A percentile compares a stretch with the other conserved stretches of the same genome.
Conservation (phyloP, 2,113 vertebrate genomes). For the Carollia perspicillata region DNA sequence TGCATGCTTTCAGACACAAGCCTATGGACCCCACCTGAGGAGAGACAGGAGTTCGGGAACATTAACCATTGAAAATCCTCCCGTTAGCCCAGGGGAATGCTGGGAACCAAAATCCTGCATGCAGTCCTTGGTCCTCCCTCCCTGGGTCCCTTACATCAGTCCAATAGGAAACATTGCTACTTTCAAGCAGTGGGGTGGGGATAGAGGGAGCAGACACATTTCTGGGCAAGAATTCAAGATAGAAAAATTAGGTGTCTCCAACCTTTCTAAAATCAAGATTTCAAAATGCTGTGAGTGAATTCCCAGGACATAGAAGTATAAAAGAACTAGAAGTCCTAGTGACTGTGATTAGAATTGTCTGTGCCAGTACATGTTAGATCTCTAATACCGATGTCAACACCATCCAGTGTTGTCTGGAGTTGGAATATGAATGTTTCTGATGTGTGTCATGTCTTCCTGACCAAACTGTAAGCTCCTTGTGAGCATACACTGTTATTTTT, state of each 20-base stretch:
- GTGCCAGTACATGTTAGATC: neutral
- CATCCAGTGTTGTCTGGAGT: neutral
- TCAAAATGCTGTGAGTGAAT: slow-evolving; percentile 40
- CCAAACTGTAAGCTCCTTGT: neutral
- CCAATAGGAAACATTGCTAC: neutral
- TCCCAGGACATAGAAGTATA: neutral
- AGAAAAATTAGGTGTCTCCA: slow-evolving; percentile 32
- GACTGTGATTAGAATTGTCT: neutral
- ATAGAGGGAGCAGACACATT: neutral
- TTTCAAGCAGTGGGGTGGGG: neutral
- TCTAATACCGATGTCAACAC: neutral
- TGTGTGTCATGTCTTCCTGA: neutral
- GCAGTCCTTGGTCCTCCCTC: neutral
- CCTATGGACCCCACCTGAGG: neutral
- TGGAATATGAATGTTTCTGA: neutral
- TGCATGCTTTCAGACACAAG: neutral
- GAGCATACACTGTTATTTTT: neutral
- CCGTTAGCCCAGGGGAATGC: neutral
- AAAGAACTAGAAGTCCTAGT: neutral
- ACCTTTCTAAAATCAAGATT: slow-evolving; percentile 48
- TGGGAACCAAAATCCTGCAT: neutral
- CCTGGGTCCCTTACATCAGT: neutral
- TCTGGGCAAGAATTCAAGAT: slow-evolving; percentile 53
- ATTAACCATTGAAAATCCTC: neutral
- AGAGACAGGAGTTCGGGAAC: neutral